Conservation (phyloP, 1,140 invertebrate species). For the Ceratosolen fusciceps region DNA sequence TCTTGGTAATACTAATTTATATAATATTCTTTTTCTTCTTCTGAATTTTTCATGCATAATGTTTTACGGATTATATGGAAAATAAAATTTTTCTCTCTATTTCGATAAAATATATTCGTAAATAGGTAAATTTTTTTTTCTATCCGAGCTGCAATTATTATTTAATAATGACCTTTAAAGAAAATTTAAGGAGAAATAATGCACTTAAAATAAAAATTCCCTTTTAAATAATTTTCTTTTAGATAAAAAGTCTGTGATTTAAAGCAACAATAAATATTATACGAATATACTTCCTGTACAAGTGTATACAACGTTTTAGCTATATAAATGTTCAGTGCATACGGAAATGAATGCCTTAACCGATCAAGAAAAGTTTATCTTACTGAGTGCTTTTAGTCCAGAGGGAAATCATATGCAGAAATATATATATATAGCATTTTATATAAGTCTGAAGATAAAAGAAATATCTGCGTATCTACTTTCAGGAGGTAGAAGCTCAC, state of each 20-base stretch:
- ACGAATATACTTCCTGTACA: neutral
- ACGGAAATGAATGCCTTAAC: constrained; percentile 5
- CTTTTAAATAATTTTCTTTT: neutral
- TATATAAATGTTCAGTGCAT: constrained; percentile 2
- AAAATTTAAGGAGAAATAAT: too few species aligned
- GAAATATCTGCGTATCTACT: constrained; percentile 7
- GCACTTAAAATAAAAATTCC: too few species aligned
- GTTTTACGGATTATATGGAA: too few species aligned
- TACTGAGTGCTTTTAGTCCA: constrained; percentile 19
- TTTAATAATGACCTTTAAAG: too few species aligned
- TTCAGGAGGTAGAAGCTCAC: neutral
- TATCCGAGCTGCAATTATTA: too few species aligned
- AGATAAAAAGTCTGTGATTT: neutral
- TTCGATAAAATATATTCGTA: too few species aligned
- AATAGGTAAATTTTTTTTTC: too few species aligned
- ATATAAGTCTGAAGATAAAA: constrained; percentile 12
- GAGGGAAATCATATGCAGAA: constrained; percentile 16
- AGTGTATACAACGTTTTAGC: neutral
- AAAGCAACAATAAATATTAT: neutral
- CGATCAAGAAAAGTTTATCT: constrained; percentile 23
- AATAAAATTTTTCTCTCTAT: too few species aligned
- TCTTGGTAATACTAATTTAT: too few species aligned
- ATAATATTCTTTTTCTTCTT: too few species aligned
- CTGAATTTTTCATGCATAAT: too few species aligned
- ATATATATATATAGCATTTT: neutral